Evolutionary conservation across 2,888 invertebrate genomes (phyloP).

Genomic region (Epirrhoe tristata): DNA sequence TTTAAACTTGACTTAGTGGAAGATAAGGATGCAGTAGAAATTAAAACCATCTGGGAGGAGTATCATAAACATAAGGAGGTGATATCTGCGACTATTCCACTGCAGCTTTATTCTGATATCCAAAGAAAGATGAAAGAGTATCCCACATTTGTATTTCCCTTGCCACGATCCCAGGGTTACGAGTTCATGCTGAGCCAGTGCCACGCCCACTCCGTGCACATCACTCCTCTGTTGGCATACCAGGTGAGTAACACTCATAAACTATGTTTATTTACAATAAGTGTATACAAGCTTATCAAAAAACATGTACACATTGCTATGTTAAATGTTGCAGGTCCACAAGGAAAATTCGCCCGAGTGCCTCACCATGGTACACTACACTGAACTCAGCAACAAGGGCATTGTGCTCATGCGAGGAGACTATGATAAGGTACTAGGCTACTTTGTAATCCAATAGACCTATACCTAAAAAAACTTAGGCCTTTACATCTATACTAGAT

Average conservation of each 20-base stretch:
- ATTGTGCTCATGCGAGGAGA: slow-evolving; percentile 94
- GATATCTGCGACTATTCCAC: slow-evolving; percentile 90
- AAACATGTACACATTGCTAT: not conserved
- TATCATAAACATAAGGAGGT: slow-evolving; percentile 92
- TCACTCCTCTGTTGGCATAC: slow-evolving; percentile 93
- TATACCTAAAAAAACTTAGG: too few species aligned
- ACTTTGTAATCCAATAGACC: not conserved
- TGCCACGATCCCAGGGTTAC: slow-evolving; percentile 93
- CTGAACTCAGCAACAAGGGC: slow-evolving; percentile 90
- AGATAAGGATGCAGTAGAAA: slow-evolving; percentile 89
- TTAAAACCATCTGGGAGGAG: slow-evolving; percentile 91
- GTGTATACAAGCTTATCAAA: not conserved
- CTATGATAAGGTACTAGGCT: slow-evolving; percentile 88
- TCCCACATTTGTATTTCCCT: slow-evolving; percentile 91
- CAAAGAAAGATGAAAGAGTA: slow-evolving; percentile 84
- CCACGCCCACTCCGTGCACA: slow-evolving; percentile 89
- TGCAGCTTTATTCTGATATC: slow-evolving; percentile 85
- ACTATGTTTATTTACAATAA: not conserved
- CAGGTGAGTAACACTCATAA: slow-evolving; percentile 87
- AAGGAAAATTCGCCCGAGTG: slow-evolving; percentile 96
- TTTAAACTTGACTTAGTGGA: slow-evolving; percentile 91
- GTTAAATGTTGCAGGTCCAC: slow-evolving; percentile 85
- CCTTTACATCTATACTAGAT: too few species aligned
- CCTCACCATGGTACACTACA: slow-evolving; percentile 91
- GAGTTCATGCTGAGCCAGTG: slow-evolving; percentile 94